Evolutionary conservation across 2,888 invertebrate species (phyloP).

Genomic region (Macaria notata): DNA sequence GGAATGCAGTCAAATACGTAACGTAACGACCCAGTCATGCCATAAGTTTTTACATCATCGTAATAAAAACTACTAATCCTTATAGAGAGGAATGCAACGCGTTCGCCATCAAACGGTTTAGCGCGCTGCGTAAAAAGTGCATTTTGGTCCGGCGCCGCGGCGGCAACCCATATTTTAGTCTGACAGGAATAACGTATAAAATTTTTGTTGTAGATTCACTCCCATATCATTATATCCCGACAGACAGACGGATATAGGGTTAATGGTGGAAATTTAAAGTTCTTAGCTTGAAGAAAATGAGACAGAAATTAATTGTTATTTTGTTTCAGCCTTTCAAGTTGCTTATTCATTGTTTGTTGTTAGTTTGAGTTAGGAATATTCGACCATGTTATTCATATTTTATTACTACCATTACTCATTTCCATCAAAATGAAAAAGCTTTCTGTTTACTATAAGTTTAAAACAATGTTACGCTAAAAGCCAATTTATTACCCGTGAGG

Average conservation of each 20-base stretch:
- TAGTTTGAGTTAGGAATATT: too few relatives aligned
- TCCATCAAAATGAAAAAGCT: too few relatives aligned
- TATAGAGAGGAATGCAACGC: constrained; percentile 17
- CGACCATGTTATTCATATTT: too few relatives aligned
- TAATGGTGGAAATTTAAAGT: neutral
- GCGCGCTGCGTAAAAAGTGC: constrained; percentile 72
- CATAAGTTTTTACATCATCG: constrained; percentile 8
- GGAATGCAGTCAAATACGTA: constrained; percentile 8
- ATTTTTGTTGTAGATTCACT: constrained; percentile 60
- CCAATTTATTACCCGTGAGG: neutral
- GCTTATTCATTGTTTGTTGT: too few relatives aligned
- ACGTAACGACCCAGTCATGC: constrained; percentile 6
- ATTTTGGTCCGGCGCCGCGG: constrained; percentile 45
- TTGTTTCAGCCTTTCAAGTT: too few relatives aligned
- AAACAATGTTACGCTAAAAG: too few relatives aligned
- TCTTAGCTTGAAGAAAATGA: too few relatives aligned
- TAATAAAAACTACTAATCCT: constrained; percentile 15
- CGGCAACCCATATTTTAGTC: constrained; percentile 66
- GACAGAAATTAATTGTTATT: too few relatives aligned
- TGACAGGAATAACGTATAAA: constrained; percentile 56
- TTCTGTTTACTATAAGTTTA: too few relatives aligned
- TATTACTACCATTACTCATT: too few relatives aligned
- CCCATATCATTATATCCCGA: constrained; percentile 46
- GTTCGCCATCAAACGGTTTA: constrained; percentile 47
- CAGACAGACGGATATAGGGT: constrained; percentile 31